Percentiles rank a stretch among this genome's conserved stretches.
phyloP scores from a whole-genome alignment of 2,113 vertebrate species.

The Epinephelus fuscoguttatus region DNA sequence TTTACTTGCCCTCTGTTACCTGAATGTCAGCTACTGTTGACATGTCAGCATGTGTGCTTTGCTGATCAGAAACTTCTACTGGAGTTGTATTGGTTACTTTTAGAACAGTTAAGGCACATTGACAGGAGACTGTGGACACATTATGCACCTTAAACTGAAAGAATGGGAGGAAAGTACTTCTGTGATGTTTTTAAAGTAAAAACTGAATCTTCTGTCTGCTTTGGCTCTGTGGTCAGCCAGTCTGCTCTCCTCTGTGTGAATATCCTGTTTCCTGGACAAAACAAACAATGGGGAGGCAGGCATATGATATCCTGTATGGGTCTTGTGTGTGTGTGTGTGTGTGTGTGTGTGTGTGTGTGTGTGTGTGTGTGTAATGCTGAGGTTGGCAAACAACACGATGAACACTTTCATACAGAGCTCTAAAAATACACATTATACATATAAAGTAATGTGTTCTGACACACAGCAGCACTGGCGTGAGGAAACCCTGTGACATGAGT shows the following conservation, averaged over 20 bases:
- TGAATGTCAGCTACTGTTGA: constrained; percentile 63
- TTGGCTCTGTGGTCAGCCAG: constrained; percentile 37
- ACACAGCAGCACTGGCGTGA: constrained; percentile 11
- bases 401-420: background rate
- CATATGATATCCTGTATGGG: constrained; percentile 73
- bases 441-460: background rate
- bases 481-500: constrained; percentile 36
- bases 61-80: constrained; percentile 4
- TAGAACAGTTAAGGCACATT: background rate
- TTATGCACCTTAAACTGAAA: background rate
- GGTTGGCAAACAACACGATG: background rate
- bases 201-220: background rate
- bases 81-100: background rate
- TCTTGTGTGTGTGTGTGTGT: constrained; percentile 9
- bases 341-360: constrained; percentile 3
- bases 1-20: constrained; percentile 7
- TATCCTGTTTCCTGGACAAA: constrained; percentile 80
- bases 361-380: background rate
- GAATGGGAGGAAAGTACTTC: background rate
- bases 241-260: constrained; percentile 59
- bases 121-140: background rate
- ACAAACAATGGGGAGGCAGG: constrained; percentile 71
- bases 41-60: constrained; percentile 50
- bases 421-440: background rate
- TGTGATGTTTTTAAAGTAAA: background rate